Evolutionary conservation across 2,113 vertebrate species (phyloP).

Genomic region (Kryptolebias marmoratus): DNA sequence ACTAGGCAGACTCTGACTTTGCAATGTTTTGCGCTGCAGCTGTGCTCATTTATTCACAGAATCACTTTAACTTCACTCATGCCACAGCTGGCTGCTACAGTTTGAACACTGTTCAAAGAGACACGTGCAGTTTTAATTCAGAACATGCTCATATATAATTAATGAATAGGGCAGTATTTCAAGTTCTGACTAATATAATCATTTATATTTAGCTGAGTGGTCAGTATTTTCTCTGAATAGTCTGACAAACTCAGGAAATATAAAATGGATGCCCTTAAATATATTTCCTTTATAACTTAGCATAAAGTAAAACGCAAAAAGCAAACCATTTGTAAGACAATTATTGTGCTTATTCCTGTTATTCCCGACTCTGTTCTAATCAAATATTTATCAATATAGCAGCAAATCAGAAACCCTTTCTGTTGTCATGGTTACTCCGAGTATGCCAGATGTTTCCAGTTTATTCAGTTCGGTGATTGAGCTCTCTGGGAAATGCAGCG

Average conservation of each 20-base stretch:
- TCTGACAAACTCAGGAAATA: background rate
- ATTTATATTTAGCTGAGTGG: background rate
- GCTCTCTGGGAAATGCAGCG: slow-evolving; percentile 23
- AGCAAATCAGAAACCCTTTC: slow-evolving; percentile 15
- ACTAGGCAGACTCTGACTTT: slow-evolving; percentile 37
- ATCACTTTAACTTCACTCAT: slow-evolving; percentile 30
- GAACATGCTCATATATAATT: background rate
- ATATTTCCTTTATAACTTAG: slow-evolving; percentile 15
- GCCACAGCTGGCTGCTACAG: slow-evolving; percentile 23
- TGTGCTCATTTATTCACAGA: slow-evolving; percentile 33
- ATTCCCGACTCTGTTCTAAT: slow-evolving; percentile 12
- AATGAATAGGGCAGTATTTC: background rate
- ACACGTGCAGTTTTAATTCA: background rate
- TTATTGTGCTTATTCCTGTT: slow-evolving; percentile 1
- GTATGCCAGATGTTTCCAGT: slow-evolving; percentile 50
- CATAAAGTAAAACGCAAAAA: slow-evolving; percentile 16
- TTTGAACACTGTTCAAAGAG: slow-evolving; percentile 28
- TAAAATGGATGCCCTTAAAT: background rate
- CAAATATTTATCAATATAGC: slow-evolving; percentile 50
- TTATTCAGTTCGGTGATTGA: slow-evolving; percentile 26
- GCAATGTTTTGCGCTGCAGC: slow-evolving; percentile 15
- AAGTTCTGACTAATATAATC: background rate
- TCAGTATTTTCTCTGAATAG: background rate
- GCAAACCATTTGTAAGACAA: slow-evolving; percentile 11
- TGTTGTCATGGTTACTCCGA: slow-evolving; percentile 50